These are phyloP conservation scores for Drosophila azteca DNA, from an alignment of 1,140 invertebrate genomes.

Conservation along the genomic window DNA sequence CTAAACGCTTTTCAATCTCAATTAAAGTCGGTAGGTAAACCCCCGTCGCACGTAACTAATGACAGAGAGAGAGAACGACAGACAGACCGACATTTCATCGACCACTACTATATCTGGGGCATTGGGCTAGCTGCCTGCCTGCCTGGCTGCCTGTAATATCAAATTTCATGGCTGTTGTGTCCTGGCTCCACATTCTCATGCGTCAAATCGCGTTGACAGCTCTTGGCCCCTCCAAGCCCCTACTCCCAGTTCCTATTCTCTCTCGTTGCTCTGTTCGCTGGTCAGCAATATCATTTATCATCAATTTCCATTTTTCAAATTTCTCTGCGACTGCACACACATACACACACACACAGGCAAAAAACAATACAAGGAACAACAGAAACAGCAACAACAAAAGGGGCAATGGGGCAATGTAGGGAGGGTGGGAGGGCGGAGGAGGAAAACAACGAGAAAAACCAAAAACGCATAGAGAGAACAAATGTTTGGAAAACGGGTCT, in stretches of 20 bases:
- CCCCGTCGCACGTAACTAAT: not conserved
- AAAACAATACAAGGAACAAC: constrained; percentile 13
- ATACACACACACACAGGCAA: constrained; percentile 10
- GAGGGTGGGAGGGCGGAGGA: no score
- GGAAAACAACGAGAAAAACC: constrained; percentile 15
- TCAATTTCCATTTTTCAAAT: constrained; percentile 83
- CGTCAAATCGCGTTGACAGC: constrained; percentile 77
- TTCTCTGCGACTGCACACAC: constrained; percentile 57
- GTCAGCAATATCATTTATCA: constrained; percentile 83
- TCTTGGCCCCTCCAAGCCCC: constrained; percentile 41
- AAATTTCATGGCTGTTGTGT: constrained; percentile 51
- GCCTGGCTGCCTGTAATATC: constrained; percentile 15
- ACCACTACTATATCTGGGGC: constrained; percentile 38
- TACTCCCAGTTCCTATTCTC: constrained; percentile 17
- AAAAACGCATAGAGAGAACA: constrained; percentile 45
- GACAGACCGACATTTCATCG: constrained; percentile 27
- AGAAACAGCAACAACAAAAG: no score
- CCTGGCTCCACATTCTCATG: constrained; percentile 68
- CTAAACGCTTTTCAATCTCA: constrained; percentile 33
- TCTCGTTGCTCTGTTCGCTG: constrained; percentile 44
- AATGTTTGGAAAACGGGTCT: constrained; percentile 52
- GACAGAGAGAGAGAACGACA: not conserved
- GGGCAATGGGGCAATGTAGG: no score
- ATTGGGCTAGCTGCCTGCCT: constrained; percentile 2
- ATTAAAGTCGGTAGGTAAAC: constrained; percentile 13